Evolutionary conservation across 2,113 vertebrate genomes (phyloP).

Genomic region (Scytalopus superciliaris): DNA sequence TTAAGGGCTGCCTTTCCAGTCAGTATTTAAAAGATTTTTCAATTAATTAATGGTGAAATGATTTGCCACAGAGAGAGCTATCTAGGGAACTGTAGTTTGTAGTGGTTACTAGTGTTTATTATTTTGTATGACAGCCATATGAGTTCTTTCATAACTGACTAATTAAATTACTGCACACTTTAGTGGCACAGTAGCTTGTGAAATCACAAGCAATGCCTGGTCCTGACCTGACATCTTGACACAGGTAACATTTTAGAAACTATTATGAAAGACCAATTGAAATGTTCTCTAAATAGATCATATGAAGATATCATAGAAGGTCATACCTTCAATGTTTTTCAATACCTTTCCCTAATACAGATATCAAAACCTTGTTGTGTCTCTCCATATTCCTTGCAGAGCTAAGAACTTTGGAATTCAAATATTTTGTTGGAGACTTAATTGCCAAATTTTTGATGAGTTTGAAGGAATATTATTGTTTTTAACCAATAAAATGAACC

Average conservation of each 20-base stretch:
- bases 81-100: neutral
- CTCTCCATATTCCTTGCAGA: neutral
- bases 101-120: neutral
- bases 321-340: neutral
- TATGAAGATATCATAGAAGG: neutral
- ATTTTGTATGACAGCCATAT: neutral
- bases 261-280: neutral
- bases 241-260: neutral
- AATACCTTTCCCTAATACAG: neutral
- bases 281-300: neutral
- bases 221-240: neutral
- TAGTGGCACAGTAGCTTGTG: neutral
- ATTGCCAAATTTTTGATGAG: neutral
- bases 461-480: neutral
- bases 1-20: neutral
- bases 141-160: neutral
- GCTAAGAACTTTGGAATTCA: neutral
- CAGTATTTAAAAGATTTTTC: neutral
- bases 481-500: neutral
- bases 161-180: neutral
- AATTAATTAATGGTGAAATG: neutral
- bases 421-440: neutral
- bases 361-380: neutral
- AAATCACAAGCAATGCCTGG: neutral
- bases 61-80: rapidly evolving